Conservation (phyloP, 1,140 invertebrate genomes). For the Cyphomyrmex costatus region DNA sequence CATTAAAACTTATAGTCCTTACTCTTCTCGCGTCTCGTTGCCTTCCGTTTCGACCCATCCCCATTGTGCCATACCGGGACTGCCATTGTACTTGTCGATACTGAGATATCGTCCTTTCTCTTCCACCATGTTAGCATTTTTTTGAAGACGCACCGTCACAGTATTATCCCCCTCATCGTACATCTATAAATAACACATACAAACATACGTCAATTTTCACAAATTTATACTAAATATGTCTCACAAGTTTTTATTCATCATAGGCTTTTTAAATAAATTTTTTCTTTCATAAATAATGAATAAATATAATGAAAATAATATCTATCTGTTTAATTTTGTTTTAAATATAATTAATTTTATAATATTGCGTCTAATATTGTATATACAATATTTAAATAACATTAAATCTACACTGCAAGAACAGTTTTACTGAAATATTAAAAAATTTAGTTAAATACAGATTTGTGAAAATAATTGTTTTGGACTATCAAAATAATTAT, state of each 20-base stretch:
- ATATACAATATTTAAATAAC: too few species aligned
- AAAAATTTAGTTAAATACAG: too few species aligned
- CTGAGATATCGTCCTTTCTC: conserved; percentile 85
- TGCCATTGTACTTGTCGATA: conserved; percentile 88
- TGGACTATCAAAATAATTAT: too few species aligned
- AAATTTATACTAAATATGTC: conserved; percentile 3
- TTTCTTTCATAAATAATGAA: background rate
- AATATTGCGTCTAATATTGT: too few species aligned
- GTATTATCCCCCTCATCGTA: conserved; percentile 88
- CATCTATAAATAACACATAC: conserved; percentile 84
- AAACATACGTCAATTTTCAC: background rate
- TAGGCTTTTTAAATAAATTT: background rate
- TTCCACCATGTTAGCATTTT: conserved; percentile 82
- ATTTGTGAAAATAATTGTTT: too few species aligned
- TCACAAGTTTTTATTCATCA: background rate
- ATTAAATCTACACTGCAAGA: too few species aligned
- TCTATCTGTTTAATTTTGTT: background rate
- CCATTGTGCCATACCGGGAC: conserved; percentile 88
- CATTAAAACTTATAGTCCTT: conserved; percentile 58
- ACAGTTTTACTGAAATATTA: too few species aligned
- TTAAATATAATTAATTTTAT: background rate
- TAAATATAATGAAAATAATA: too few species aligned
- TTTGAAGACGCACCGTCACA: conserved; percentile 87
- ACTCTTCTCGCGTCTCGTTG: conserved; percentile 80
- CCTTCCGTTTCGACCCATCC: conserved; percentile 84